phyloP scores from a whole-genome alignment of 2,797 vertebrate genomes.

The Schizothorax lantsangensis region DNA sequence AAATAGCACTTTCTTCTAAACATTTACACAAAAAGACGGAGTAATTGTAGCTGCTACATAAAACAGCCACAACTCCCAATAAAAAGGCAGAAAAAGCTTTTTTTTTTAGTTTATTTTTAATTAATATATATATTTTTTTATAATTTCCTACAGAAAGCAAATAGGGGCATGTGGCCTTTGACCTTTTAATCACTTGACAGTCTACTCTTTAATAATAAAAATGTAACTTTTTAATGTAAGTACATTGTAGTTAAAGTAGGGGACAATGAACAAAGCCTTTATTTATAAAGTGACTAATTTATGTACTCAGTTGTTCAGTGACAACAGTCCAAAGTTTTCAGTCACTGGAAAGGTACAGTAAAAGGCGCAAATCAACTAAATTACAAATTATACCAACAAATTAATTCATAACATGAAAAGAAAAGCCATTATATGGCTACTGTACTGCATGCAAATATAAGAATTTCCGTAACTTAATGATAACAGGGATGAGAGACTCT shows the following conservation, averaged over 20 bases:
- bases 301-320: background rate
- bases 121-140: background rate
- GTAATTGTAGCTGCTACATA: conserved; percentile 12
- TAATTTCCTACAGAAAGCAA: background rate
- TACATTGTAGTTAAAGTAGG: background rate
- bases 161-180: background rate
- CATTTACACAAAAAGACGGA: background rate
- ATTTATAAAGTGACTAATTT: background rate
- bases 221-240: background rate
- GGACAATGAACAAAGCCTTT: background rate
- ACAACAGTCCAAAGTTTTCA: background rate
- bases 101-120: background rate
- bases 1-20: conserved; percentile 7
- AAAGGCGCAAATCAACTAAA: background rate
- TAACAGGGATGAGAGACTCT: background rate
- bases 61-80: background rate
- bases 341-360: background rate
- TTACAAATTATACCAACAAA: background rate
- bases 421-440: background rate
- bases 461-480: background rate
- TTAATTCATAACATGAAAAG: background rate
- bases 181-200: background rate
- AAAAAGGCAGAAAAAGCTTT: background rate
- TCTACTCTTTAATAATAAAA: background rate
- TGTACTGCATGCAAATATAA: background rate